Base-by-base conservation (phyloP, 30 jellyfish, hydroid and myxozoan species). In the Chironex yamaguchii region DNA sequence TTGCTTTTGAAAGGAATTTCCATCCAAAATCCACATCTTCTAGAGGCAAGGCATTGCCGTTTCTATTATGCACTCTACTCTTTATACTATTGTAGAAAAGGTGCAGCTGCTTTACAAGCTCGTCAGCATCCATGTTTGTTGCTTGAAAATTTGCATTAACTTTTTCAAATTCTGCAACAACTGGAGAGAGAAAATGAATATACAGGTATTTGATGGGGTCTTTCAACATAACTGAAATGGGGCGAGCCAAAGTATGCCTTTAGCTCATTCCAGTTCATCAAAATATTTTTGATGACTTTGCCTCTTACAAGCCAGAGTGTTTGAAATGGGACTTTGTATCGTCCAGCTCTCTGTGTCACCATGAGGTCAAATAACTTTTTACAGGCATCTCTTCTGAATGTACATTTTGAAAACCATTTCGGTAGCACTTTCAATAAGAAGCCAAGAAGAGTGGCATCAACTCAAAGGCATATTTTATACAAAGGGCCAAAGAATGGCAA, bases 291-390 rank as follows among this genome's bases (percentile, higher is more conserved):
- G 29, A 81, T 81, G 26, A 83, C 36, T 70, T 83, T 83, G 27
- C 94, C 84, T 12, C 92, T 62, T n/a, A 53, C 90, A 26, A 71
- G 82, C 91, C 94, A 83, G 83, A 83, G 48, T 35, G 89, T 83
- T 74, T 83, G 89, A 65, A 83, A 83, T 26, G 91, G 92, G 11
- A n/a, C 34, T 50, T 17, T 83, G 92, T 9, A 29, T 28, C 30
- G 23, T 29, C 25, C 29, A 21, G 52, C 73, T 36, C 30, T 83
- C 94, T 49, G 76, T 54, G 9, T 64, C 96, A 32, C 88, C 0
- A 64, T 64, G n/a, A n/a, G n/a, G n/a, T n/a, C n/a, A n/a, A n/a
- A n/a, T n/a, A n/a, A n/a, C n/a, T n/a, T n/a, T n/a, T n/a, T n/a
- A n/a, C n/a, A n/a, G 34, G n/a, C n/a, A n/a, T n/a, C n/a, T n/a